phyloP scores from a whole-genome alignment of 1,140 invertebrate genomes.

The Apocrypta bakeri region DNA sequence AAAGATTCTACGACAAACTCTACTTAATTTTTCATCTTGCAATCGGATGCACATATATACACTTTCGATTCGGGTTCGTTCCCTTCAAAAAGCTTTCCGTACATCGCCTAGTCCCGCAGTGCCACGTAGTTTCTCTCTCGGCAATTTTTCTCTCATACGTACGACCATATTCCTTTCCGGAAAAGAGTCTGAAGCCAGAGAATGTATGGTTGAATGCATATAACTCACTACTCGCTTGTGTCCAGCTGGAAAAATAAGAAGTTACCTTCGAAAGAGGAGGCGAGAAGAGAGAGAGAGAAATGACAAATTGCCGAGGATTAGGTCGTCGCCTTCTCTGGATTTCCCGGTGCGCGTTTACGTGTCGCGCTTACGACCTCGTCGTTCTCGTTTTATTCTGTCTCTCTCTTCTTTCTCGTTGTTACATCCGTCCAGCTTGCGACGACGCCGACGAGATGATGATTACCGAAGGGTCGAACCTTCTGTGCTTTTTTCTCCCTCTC shows the following conservation, averaged over 20 bases:
- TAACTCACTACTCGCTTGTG: conserved; percentile 51
- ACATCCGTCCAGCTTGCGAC: not conserved
- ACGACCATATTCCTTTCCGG: not conserved
- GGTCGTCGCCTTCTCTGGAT: conserved; percentile 49
- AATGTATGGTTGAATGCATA: conserved; percentile 30
- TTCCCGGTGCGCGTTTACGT: conserved; percentile 19
- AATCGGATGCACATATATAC: not conserved
- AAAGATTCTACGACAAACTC: not conserved
- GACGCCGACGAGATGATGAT: not conserved
- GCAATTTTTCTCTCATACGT: not conserved
- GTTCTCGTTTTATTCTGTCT: conserved; percentile 11
- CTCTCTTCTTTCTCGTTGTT: not conserved
- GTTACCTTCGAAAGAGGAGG: conserved; percentile 47
- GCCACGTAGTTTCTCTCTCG: not conserved
- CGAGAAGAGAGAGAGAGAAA: conserved; percentile 39
- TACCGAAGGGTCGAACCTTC: not conserved
- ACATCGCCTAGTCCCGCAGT: no score
- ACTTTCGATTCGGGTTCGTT: not conserved
- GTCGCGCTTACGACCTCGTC: not conserved
- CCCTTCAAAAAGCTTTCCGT: not conserved
- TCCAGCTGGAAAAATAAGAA: conserved; percentile 60
- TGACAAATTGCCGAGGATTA: conserved; percentile 65
- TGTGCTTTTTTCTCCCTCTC: not conserved
- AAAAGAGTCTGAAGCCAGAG: conserved; percentile 35
- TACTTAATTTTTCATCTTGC: not conserved